Conservation (phyloP, 2,113 vertebrate genomes). For the Coturnix japonica region DNA sequence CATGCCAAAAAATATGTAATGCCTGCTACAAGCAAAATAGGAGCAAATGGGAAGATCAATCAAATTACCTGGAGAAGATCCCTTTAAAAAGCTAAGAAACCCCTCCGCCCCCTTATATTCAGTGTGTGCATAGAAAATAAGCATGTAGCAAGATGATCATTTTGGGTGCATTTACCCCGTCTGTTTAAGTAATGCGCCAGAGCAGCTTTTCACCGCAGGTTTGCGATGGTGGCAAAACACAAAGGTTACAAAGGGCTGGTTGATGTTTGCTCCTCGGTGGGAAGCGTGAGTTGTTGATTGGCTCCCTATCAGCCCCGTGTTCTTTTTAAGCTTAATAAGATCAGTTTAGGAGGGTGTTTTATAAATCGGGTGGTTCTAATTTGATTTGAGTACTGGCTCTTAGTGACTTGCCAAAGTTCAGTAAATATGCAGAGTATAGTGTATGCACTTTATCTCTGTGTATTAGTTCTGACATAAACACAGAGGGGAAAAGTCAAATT, state of each 20-base stretch:
- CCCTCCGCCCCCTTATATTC: not conserved
- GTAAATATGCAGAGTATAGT: conserved; percentile 59
- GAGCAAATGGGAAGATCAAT: conserved; percentile 26
- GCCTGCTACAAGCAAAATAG: not conserved
- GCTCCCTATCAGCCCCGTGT: conserved; percentile 42
- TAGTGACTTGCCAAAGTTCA: conserved; percentile 60
- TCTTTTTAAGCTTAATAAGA: conserved; percentile 36
- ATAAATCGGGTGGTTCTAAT: conserved; percentile 51
- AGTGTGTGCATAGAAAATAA: conserved; percentile 30
- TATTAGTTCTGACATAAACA: conserved; percentile 71
- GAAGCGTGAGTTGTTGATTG: conserved; percentile 48
- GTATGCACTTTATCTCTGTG: conserved; percentile 57
- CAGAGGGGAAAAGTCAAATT: conserved; percentile 61
- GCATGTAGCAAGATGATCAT: not conserved
- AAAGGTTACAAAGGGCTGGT: conserved; percentile 20
- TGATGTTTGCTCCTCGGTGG: conserved; percentile 37
- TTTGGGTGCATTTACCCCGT: not conserved
- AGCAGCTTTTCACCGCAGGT: not conserved
- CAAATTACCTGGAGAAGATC: not conserved
- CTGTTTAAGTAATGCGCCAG: conserved; percentile 7
- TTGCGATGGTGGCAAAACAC: conserved; percentile 22
- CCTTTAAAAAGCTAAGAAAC: not conserved
- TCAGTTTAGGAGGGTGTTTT: conserved; percentile 55
- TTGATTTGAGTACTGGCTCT: conserved; percentile 60
- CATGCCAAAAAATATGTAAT: not conserved